phyloP scores from a whole-genome alignment of 2,888 invertebrate genomes.

The Erebia ligea region DNA sequence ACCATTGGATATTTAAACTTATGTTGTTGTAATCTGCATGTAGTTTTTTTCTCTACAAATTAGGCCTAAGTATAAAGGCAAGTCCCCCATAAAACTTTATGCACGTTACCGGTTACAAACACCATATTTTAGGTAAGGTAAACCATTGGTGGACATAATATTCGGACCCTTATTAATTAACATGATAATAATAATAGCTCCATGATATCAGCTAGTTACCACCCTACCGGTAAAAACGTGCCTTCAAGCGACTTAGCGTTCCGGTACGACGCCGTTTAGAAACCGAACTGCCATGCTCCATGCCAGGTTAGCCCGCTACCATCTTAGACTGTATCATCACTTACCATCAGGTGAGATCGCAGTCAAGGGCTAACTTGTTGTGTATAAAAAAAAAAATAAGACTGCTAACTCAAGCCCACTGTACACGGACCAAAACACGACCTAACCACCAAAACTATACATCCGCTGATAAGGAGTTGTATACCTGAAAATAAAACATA shows the following conservation, averaged over 20 bases:
- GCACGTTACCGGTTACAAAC: background rate
- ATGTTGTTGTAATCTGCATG: no score
- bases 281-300: no score
- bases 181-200: conserved; percentile 49
- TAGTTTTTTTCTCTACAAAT: background rate
- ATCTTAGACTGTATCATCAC: no score
- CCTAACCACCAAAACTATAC: conserved; percentile 48
- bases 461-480: conserved; percentile 76
- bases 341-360: no score
- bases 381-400: no score
- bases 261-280: no score
- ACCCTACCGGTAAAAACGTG: no score
- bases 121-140: background rate
- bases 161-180: conserved; percentile 37
- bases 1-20: no score
- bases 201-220: conserved; percentile 27
- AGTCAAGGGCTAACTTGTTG: no score
- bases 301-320: no score
- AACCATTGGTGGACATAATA: background rate
- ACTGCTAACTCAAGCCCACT: no score
- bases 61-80: background rate
- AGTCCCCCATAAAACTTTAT: background rate
- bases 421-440: conserved; percentile 43
- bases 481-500: conserved; percentile 79
- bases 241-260: no score